Percentiles rank a stretch among this genome's conserved stretches.
These are phyloP conservation scores for Gonatopus flavifemur DNA, from an alignment of 1,140 invertebrate species.

Conservation along the genomic window DNA sequence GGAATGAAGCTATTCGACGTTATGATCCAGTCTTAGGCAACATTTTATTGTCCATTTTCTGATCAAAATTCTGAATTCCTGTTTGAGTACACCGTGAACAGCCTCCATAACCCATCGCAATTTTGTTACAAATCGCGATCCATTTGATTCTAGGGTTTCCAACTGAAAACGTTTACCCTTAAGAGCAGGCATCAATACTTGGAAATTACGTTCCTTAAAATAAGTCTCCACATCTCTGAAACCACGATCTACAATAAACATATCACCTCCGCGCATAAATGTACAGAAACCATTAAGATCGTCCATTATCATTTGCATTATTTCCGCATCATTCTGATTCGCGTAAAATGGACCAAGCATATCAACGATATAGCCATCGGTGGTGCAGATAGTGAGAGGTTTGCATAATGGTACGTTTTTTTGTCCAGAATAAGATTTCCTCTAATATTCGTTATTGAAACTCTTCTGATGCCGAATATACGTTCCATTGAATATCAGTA, in stretches of 20 bases:
- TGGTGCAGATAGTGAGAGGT: constrained; percentile 30
- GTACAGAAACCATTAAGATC: too few species aligned
- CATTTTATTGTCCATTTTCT: constrained; percentile 6
- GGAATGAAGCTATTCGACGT: constrained; percentile 2
- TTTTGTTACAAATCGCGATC: constrained; percentile 28
- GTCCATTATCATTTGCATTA: not conserved
- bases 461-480: constrained; percentile 12
- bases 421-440: constrained; percentile 17
- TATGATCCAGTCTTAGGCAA: not conserved
- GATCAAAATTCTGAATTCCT: not conserved
- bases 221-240: too few species aligned
- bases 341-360: constrained; percentile 4
- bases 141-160: constrained; percentile 22
- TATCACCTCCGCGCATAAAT: too few species aligned
- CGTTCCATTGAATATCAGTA: constrained; percentile 9
- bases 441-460: constrained; percentile 9
- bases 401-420: constrained; percentile 25
- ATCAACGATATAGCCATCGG: constrained; percentile 27
- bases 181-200: constrained; percentile 29
- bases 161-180: constrained; percentile 30
- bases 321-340: not conserved
- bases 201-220: constrained; percentile 12
- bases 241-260: too few species aligned
- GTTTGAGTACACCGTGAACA: constrained; percentile 4
- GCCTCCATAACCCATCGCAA: constrained; percentile 32